Evolutionary conservation across 2,888 invertebrate genomes (phyloP), one percentile per base, ranked within the genome.

Genomic region (Cybosia mesomella): DNA sequence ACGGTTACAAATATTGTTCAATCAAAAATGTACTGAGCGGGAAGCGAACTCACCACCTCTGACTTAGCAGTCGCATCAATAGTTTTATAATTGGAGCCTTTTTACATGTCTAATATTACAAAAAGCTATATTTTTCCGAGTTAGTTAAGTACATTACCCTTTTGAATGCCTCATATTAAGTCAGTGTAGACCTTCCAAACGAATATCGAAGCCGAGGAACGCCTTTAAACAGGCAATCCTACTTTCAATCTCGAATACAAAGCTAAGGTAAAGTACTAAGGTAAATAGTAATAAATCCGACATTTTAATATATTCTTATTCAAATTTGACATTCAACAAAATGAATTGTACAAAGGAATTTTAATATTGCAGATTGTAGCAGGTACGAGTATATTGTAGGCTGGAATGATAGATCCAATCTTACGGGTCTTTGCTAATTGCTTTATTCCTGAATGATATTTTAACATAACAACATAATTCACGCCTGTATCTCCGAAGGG

Each of bases 281-380:
- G 32, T 21, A 49, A 62, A 53, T 53, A 62, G 49, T 62, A 49
- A 62, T 62, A 62, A 49, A 53, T 53, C 21, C 28, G 4, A 18
- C 32, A 13, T 32, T 32, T 62, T 62, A 49, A 61, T 61, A 61
- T 43, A 39, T 43, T 61, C 61, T 61, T 28, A 49, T 49, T 28
- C 49, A 61, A 61, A 61, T 61, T 61, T 28, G n/a, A 49, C 49
- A n/a, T 53, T 8, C 49, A 53, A 13, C 49, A 49, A 32, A 53
- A 49, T 62, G 49, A 53, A 15, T 39, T 21, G 24, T 24, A 59
- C 59, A 59, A 62, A 62, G 61, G 21, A 32, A 21, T 32, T 53
- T 62, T 32, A 49, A 59, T 58, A 34, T 58, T 54, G n/a, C 13
- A 39, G 21, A 39, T 21, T 21, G 34, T 59, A 32, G 11, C 53